Evolutionary conservation across 2,113 vertebrate species (phyloP).

Genomic region (Tiliqua scincoides): DNA sequence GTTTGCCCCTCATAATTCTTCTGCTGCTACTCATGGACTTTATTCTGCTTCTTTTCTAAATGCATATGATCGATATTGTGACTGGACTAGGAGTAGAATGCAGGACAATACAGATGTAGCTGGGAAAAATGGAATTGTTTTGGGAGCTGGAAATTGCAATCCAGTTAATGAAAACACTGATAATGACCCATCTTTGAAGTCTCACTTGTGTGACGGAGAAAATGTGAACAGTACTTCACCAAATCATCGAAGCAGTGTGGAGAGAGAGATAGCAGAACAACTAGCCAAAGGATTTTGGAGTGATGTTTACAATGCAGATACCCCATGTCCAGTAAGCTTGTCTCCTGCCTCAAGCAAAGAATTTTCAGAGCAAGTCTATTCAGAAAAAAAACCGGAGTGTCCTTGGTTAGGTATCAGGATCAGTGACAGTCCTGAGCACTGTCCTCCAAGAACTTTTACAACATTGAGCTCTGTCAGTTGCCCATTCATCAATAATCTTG

Average conservation of each 20-base stretch:
- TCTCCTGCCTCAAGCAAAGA: constrained; percentile 66
- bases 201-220: constrained; percentile 54
- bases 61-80: constrained; percentile 72
- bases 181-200: constrained; percentile 35
- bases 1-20: constrained; percentile 51
- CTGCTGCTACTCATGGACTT: constrained; percentile 64
- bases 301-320: constrained; percentile 79
- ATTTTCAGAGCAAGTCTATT: constrained; percentile 71
- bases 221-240: constrained; percentile 35
- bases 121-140: constrained; percentile 57
- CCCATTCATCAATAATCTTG: constrained; percentile 90
- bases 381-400: constrained; percentile 85
- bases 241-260: constrained; percentile 86
- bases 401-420: constrained; percentile 88
- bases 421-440: constrained; percentile 78
- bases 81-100: constrained; percentile 67
- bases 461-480: constrained; percentile 87
- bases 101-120: constrained; percentile 62
- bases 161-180: constrained; percentile 46
- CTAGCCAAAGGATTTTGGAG: constrained; percentile 94
- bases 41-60: constrained; percentile 69
- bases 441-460: constrained; percentile 82
- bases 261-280: constrained; percentile 95
- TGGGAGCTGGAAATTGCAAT: constrained; percentile 61
- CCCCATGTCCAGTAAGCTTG: constrained; percentile 65